Evolutionary conservation across 2,888 invertebrate species (phyloP), one percentile per base, ranked within the genome.

Genomic region (Syrista parreyssii): DNA sequence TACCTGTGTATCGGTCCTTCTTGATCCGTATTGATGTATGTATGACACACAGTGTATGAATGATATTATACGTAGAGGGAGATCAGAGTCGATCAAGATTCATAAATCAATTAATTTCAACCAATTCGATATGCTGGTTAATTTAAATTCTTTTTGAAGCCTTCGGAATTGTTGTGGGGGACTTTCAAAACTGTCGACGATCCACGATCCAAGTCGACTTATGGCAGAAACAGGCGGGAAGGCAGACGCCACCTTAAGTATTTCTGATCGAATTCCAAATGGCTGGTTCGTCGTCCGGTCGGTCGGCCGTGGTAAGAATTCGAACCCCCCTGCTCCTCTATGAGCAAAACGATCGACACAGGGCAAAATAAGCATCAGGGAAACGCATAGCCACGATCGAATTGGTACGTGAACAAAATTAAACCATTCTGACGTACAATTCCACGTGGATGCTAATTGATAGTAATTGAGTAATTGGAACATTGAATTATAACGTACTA

Each of bases 31-130:
- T 55, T 15, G 2, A 55, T 55, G 2, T 55, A 55, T 55, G 2
- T 55, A 55, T 23, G 55, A 55, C 9, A 55, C 15, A 2, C 55
- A 55, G 6, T 40, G 9, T 40, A 23, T 40, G 23, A 0, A 23
- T 40, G 1, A 23, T 23, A 40, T 23, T 40, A 15, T 15, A 23
- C 15, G 40, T 1, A 40, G 55, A 55, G 55, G 55, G 9, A 55
- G 55, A 55, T 55, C 55, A 55, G 75, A 75, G 75, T 81, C 82
- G 84, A 86, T 87, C 85, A 80, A 82, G 85, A 85, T 85, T 87
- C 88, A 90, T 90, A 90, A 90, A 91, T 91, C 91, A 91, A 91
- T 91, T 91, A 91, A 90, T 90, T 91, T 91, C 88, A 87, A 88
- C 87, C 89, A 86, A 87, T 87, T 88, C 86, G 88, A 89, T 89